These are phyloP conservation scores for Oreotrochilus melanogaster DNA, from an alignment of 2,113 vertebrate species.

Conservation along the genomic window DNA sequence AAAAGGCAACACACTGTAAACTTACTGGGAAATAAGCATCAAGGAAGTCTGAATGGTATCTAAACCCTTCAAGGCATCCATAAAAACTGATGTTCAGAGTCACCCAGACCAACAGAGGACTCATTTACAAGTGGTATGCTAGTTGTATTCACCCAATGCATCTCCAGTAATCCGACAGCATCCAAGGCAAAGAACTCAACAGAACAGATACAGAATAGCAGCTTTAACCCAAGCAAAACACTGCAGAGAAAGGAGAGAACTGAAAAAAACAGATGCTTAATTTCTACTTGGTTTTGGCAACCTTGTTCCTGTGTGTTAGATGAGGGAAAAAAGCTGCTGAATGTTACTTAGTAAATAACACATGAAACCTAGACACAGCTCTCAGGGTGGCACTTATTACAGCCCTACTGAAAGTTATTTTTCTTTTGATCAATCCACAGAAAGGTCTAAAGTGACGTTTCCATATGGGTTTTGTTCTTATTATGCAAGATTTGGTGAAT, in stretches of 20 bases:
- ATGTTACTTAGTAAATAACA: slow-evolving; percentile 1
- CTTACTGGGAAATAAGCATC: background rate
- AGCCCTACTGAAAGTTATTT: background rate
- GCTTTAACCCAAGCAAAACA: background rate
- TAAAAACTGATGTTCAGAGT: background rate
- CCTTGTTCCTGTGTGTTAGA: background rate
- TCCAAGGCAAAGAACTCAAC: background rate
- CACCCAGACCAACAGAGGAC: background rate
- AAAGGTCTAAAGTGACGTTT: background rate
- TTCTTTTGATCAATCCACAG: background rate
- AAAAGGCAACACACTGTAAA: background rate
- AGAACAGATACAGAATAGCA: background rate
- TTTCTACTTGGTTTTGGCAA: slow-evolving; percentile 52
- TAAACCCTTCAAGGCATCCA: background rate
- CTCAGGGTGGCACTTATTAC: background rate
- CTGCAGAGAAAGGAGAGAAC: background rate
- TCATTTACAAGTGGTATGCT: background rate
- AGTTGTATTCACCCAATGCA: background rate
- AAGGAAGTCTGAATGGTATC: background rate
- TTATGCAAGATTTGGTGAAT: slow-evolving; percentile 11
- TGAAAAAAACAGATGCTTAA: slow-evolving; percentile 28
- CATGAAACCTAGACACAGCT: background rate
- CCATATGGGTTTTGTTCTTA: background rate
- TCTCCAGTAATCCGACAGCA: background rate
- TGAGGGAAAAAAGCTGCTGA: slow-evolving; percentile 3